phyloP scores from a whole-genome alignment of 2,113 vertebrate species.

The Benitochromis conjunctus region DNA sequence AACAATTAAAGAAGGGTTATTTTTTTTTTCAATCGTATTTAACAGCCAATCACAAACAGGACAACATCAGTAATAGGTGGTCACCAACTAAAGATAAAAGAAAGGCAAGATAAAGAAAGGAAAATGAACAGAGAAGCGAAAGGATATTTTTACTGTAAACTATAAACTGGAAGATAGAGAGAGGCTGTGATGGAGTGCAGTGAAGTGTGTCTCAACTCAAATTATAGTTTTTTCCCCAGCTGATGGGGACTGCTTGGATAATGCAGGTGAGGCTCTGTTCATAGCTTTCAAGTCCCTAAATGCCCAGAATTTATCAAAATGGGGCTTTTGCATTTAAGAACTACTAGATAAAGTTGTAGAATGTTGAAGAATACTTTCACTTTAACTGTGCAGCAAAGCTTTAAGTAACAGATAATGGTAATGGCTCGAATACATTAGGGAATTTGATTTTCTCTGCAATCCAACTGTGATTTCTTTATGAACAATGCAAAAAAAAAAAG shows the following conservation, averaged over 20 bases:
- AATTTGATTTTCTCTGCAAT: neutral
- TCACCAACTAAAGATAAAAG: neutral
- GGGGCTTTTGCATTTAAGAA: neutral
- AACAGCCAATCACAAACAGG: neutral
- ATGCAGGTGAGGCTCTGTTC: conserved; percentile 11
- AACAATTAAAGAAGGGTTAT: too few species aligned
- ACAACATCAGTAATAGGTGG: neutral
- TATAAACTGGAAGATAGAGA: neutral
- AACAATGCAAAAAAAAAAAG: neutral
- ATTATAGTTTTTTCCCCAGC: neutral
- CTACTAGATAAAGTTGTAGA: neutral
- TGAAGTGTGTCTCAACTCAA: conserved; percentile 24
- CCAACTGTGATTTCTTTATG: neutral
- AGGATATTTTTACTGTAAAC: neutral
- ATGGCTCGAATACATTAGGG: neutral
- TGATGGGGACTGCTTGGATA: neutral
- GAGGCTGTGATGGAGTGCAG: conserved; percentile 6
- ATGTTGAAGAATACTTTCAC: neutral
- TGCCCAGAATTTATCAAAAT: neutral
- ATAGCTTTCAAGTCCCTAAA: neutral
- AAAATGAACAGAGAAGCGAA: neutral
- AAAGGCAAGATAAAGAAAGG: neutral
- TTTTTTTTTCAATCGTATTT: too few species aligned
- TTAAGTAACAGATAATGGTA: neutral
- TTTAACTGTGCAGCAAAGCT: neutral